Base-by-base conservation (phyloP, 2,113 vertebrate species). In the Oryzias woworae region DNA sequence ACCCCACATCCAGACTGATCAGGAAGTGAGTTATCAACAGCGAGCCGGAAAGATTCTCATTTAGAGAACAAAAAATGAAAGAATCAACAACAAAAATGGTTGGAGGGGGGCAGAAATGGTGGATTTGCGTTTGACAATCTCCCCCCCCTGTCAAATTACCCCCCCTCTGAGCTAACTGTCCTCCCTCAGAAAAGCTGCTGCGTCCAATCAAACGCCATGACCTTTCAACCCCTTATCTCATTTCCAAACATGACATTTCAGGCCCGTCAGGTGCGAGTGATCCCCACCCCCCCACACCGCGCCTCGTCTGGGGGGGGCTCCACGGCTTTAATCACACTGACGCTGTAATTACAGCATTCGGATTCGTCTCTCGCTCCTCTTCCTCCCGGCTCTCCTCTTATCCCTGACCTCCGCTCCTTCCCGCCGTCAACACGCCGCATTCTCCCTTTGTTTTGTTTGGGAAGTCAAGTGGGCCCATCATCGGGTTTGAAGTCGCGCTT, bases 381-480 rank as follows among this genome's bases (percentile, higher is more conserved):
- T 43, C 46, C 45, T 14, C 45, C 54, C 50, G 65, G 7, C 56
- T 74, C 70, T 73, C 69, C 63, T 62, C 60, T 67, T 77, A 62
- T 85, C 71, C 73, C 75, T 89, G 86, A 89, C 86, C 91, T 90
- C 85, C 73, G 68, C 66, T 66, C 58, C 79, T 87, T 78, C 83
- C 88, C 86, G 86, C 89, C 82, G 85, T 80, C 87, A 89, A 87
- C 42, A 63, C 56, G 50, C 82, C 75, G 80, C 77, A 63, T 45
- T 18, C 18, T 18, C 78, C 66, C 79, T 73, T 78, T 84, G 82
- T 77, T 76, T 70, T 74, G 70, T 43, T 75, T 62, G 80, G 77
- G 66, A 77, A 89, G 86, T 90, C 87, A 84, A 91, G 85, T 85
- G 83, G 70, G 83, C 86, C 87, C 65, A 85, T 83, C 77, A 79